Base-by-base conservation (phyloP, 2,797 vertebrate genomes). In the Gouania willdenowi region DNA sequence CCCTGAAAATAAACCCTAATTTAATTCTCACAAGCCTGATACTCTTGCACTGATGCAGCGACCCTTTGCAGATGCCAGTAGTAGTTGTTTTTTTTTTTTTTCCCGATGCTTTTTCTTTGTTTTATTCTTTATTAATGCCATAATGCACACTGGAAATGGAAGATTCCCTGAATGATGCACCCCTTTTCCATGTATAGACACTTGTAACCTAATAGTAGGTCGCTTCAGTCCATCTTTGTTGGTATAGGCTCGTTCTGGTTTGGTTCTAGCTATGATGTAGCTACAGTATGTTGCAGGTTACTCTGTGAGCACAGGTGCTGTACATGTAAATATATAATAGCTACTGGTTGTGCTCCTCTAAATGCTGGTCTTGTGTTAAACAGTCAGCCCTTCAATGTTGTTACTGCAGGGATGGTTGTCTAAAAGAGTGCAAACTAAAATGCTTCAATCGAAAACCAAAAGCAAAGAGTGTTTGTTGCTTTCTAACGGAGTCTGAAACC, bases 251-350 rank as follows among this genome's bases (percentile, higher is more conserved):
- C 54, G 66, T 82, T 60, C 79, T 49, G 35, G 40, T 74, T 74
- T 51, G 6, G 28, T 60, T 79, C 3, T 66, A 29, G 50, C 72
- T 68, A 59, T 79, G 64, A 50, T 47, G 66, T 78, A 66, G 68
- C n/a, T n/a, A n/a, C n/a, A n/a, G n/a, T n/a, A 58, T 75, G 73
- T 83, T 69, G 73, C 82, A 78, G 73, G 62, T 71, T 61, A 43
- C 42, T 60, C 41, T 42, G 71, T 61, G 65, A 74, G 65, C 71
- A 66, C 62, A 44, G 63, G 58, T 74, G 66, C 66, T 59, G 69
- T 74, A 58, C 34, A 33, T 56, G 41, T 78, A 70, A 59, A 71
- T 43, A 43, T 64, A 77, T 45, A 59, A 68, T 77, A 76, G 70
- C 65, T 71, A 51, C 62, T 66, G 63, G 71, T 63, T 63, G 71